These are phyloP conservation scores for Lasiurus cinereus DNA, from an alignment of 2,113 vertebrate genomes.

Conservation along the genomic window DNA sequence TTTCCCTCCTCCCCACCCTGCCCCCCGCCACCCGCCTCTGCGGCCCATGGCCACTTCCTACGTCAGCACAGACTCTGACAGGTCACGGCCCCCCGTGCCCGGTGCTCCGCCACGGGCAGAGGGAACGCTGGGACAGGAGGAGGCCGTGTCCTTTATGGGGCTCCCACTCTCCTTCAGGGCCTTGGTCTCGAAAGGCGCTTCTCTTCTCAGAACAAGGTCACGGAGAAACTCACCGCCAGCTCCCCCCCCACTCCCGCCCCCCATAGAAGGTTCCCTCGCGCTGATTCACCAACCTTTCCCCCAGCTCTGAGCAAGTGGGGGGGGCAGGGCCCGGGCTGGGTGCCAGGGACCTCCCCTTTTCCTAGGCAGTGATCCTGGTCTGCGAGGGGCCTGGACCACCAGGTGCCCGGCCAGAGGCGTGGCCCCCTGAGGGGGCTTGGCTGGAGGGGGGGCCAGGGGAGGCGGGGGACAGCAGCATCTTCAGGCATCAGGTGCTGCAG, in stretches of 20 bases:
- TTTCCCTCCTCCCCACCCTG: no score
- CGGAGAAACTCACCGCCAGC: not conserved
- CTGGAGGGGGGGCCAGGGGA: not conserved
- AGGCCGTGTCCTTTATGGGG: not conserved
- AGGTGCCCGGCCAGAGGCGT: not conserved
- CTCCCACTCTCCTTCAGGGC: not conserved
- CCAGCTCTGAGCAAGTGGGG: not conserved
- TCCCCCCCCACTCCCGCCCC: no score
- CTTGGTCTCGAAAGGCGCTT: not conserved
- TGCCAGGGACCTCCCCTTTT: not conserved
- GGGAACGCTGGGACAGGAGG: not conserved
- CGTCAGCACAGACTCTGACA: not conserved
- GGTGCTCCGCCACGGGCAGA: rapidly evolving
- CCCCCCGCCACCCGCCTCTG: rapidly evolving
- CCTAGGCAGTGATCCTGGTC: not conserved
- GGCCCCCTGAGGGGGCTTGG: not conserved
- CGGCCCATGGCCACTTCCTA: not conserved
- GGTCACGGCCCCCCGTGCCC: no score
- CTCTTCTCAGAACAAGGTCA: no score
- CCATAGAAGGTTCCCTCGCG: not conserved
- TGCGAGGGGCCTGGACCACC: not conserved
- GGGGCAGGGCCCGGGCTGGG: not conserved
- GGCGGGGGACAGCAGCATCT: no score
- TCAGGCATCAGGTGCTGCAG: not conserved
- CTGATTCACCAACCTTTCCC: not conserved